Base-by-base conservation (phyloP, 2,888 invertebrate species). In the Thymelicus sylvestris region DNA sequence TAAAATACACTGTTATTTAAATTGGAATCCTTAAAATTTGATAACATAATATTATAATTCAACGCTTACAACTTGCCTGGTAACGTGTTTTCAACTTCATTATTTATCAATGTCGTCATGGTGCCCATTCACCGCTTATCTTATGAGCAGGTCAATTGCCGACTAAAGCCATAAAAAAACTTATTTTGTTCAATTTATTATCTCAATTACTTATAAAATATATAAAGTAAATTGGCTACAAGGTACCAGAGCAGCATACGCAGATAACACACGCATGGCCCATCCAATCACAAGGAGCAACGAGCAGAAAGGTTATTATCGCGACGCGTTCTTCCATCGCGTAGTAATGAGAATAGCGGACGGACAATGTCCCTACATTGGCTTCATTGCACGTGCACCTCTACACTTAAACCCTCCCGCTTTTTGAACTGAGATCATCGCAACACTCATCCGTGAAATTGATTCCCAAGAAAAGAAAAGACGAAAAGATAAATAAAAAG, bases 401-500 rank as follows among this genome's bases (percentile, higher is more conserved):
- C 82, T 77, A 72, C 79, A 74, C 79, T 75, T 80, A 77, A 81
- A 83, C 88, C 87, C 89, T 86, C 88, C 83, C 87, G 88, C 89
- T 87, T 91, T 89, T 89, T 89, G 90, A 91, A 90, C 90, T 89
- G 89, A 89, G 91, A 93, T 93, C 92, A 93, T 93, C 89, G 91
- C 88, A 85, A 93, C 92, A 84, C 91, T 93, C 93, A 93, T 91
- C 93, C 93, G 93, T 93, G 93, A 93, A 93, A 93, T 93, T 93
- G 93, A 93, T 93, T 93, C 92, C 88, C 89, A 88, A 87, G 89
- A 87, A 92, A 92, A 92, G 91, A 91, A 92, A 92, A 92, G 89
- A 92, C 91, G 90, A 89, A 92, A 92, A 92, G 92, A 93, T 93
- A 93, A 93, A 93, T 93, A 93, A 93, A 92, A 93, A 91, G 92